phyloP scores from a whole-genome alignment of 2,888 invertebrate genomes.

The Saturnia pavonia region DNA sequence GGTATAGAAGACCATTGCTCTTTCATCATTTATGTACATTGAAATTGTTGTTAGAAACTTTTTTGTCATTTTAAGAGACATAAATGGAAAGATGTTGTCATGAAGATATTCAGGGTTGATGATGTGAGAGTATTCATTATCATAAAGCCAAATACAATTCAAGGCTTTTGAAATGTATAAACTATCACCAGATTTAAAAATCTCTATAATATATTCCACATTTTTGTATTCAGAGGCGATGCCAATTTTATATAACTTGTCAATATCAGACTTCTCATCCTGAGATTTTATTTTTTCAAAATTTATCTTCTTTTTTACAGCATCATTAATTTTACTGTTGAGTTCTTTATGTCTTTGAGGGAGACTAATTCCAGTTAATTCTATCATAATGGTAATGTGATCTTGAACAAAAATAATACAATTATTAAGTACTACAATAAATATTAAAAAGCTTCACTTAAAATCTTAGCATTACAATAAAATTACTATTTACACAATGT shows the following conservation, averaged over 20 bases:
- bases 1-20: slow-evolving; percentile 46
- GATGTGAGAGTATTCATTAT: slow-evolving; percentile 41
- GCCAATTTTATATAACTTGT: slow-evolving; percentile 61
- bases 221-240: slow-evolving; percentile 56
- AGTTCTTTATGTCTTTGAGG: slow-evolving; percentile 47
- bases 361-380: slow-evolving; percentile 43
- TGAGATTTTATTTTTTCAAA: slow-evolving; percentile 42
- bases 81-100: slow-evolving; percentile 52
- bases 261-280: slow-evolving; percentile 47
- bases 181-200: slow-evolving; percentile 52
- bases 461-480: too few relatives aligned
- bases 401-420: slow-evolving; percentile 24
- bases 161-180: too few relatives aligned
- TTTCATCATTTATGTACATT: slow-evolving; percentile 41
- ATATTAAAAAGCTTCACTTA: too few relatives aligned
- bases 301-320: slow-evolving; percentile 28
- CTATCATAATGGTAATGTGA: slow-evolving; percentile 44
- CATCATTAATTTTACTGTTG: slow-evolving; percentile 45
- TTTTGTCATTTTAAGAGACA: slow-evolving; percentile 61
- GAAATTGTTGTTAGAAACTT: slow-evolving; percentile 50
- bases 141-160: slow-evolving; percentile 55
- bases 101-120: slow-evolving; percentile 54
- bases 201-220: slow-evolving; percentile 52
- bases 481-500: too few relatives aligned
- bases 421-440: too few relatives aligned